Base-by-base conservation (phyloP, 2,113 vertebrate species). In the Strigops habroptila region DNA sequence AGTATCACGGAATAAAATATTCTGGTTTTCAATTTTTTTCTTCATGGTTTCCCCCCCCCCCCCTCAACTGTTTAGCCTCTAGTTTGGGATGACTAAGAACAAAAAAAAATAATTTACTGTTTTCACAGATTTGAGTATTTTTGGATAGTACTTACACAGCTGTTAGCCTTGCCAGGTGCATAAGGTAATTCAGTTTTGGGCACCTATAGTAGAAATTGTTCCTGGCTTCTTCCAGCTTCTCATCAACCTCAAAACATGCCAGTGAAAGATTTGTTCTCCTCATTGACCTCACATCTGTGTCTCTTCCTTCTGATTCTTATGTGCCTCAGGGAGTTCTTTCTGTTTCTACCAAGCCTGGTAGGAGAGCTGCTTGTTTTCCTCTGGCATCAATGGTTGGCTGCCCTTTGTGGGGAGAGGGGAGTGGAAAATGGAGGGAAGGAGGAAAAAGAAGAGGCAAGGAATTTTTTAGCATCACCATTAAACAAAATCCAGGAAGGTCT, bases 261-360 rank as follows among this genome's bases (percentile, higher is more conserved):
- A 65, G 25, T 88, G 70, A 77, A 88, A 28, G 51, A 76, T 59
- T 76, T 76, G 16, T 27, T 73, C 19, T 85, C 21, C 14, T 59
- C 6, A n/a, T 52, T 81, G 53, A 62, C 3, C 2, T 95, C 31
- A n/a, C 13, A 12, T 76, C 31, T 74, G 1, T 46, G 15, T 52
- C 19, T 68, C 25, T 53, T 44, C 13, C 22, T 52, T 79, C 25
- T 73, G 22, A 31, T 86, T 82, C 48, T 82, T 53, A 13, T 0
- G 8, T 2, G 0, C 23, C 23, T 78, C 22, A 6, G 13, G 41
- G 24, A 1, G 0, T 33, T 90, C 27, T 25, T 75, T 31, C 52
- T 77, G 51, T 81, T 92, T 73, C 48, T 52, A n/a, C 48, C 25
- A 43, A 43, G 37, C 43, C 23, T 59, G 51, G 39, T 52, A 63